Evolutionary conservation across 92 coral and sea anemone genomes (phyloP).

Genomic region (Porites cylindrica): DNA sequence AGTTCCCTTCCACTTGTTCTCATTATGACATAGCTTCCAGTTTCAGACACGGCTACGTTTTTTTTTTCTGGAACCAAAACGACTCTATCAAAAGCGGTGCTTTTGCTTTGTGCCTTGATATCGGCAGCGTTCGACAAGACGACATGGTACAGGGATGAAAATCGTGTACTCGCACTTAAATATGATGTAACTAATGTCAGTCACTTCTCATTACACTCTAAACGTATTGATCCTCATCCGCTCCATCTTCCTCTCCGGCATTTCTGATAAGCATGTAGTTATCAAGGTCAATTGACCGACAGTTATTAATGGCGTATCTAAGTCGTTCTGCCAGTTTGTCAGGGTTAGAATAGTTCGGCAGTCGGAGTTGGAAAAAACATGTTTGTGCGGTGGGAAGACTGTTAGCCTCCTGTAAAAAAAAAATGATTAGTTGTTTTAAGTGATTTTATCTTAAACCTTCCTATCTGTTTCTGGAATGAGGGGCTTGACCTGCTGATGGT

Average conservation of each 20-base stretch:
- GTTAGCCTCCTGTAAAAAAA: slow-evolving; percentile 69
- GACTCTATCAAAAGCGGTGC: too few species aligned
- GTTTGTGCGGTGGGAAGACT: slow-evolving; percentile 92
- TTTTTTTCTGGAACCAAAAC: too few species aligned
- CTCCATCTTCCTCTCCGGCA: slow-evolving; percentile 76
- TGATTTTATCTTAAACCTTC: neutral
- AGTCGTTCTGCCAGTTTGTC: slow-evolving; percentile 84
- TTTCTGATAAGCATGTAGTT: slow-evolving; percentile 91
- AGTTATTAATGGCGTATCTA: slow-evolving; percentile 89
- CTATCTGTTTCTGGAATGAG: too few species aligned
- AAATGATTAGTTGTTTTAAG: neutral
- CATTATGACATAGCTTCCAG: too few species aligned
- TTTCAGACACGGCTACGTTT: too few species aligned
- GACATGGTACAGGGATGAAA: neutral
- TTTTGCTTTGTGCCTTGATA: too few species aligned
- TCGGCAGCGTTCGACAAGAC: neutral
- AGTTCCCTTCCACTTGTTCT: too few species aligned
- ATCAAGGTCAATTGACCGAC: slow-evolving; percentile 91
- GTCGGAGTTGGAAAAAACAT: slow-evolving; percentile 91
- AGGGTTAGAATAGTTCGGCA: slow-evolving; percentile 82
- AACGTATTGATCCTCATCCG: slow-evolving; percentile 66
- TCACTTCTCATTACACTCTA: neutral
- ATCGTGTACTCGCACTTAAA: neutral
- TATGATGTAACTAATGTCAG: neutral
- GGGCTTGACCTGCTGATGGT: too few species aligned